phyloP scores from a whole-genome alignment of 2,113 vertebrate genomes.

The Mus pahari region DNA sequence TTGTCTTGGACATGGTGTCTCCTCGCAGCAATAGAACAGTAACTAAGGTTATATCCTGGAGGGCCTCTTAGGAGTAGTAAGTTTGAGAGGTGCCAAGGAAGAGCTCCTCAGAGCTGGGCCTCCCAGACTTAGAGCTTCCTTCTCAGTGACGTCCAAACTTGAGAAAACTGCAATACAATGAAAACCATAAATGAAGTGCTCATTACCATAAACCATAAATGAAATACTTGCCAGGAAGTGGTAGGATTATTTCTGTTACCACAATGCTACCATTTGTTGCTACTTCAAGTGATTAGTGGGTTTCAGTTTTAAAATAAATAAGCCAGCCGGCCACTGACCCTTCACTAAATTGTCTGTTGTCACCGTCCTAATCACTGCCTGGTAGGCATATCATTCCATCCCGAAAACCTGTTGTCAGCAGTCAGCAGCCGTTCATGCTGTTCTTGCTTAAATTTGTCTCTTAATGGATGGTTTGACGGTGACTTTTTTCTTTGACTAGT shows the following conservation, averaged over 20 bases:
- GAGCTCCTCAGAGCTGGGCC: background rate
- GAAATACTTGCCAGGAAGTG: slow-evolving; percentile 27
- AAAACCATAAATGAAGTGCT: background rate
- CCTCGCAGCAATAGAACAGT: background rate
- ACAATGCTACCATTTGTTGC: slow-evolving; percentile 35
- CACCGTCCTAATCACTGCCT: slow-evolving; percentile 18
- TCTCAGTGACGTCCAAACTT: slow-evolving; percentile 8
- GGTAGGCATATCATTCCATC: background rate
- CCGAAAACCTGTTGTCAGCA: background rate
- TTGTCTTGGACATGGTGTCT: background rate
- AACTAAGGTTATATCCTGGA: background rate
- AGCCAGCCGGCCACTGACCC: slow-evolving; percentile 5
- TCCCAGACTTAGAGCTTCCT: background rate
- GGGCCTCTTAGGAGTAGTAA: background rate
- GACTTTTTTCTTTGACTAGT: slow-evolving; percentile 15
- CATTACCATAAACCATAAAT: background rate
- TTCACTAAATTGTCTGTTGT: slow-evolving; percentile 39
- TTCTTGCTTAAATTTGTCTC: slow-evolving; percentile 27
- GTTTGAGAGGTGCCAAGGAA: background rate
- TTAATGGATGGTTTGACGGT: slow-evolving; percentile 4
- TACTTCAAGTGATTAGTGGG: slow-evolving; percentile 53
- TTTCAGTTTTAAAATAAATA: slow-evolving; percentile 61
- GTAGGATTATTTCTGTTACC: slow-evolving; percentile 43
- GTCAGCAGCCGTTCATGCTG: background rate
- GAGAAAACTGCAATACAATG: slow-evolving; percentile 37